These are phyloP conservation scores for Erinaceus europaeus DNA, from an alignment of 2,113 vertebrate species.

Conservation along the genomic window DNA sequence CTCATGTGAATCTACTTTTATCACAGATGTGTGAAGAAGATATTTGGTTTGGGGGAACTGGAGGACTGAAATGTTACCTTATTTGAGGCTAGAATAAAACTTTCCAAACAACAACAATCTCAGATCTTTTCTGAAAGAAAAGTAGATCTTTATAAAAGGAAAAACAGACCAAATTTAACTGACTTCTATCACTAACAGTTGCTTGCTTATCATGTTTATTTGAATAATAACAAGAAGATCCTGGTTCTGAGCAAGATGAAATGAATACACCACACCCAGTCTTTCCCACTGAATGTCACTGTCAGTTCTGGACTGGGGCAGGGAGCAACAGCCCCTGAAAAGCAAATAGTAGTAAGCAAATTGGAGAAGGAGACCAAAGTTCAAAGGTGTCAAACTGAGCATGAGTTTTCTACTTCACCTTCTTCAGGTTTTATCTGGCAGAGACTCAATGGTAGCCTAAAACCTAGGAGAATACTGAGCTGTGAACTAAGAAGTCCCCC, in stretches of 20 bases:
- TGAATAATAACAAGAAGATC: neutral
- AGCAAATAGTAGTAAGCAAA: neutral
- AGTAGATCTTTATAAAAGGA: neutral
- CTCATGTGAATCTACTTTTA: fast-evolving
- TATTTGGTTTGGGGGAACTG: neutral
- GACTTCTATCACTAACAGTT: neutral
- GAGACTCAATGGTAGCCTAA: neutral
- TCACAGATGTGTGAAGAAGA: neutral
- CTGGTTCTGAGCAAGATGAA: neutral
- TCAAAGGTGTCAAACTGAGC: neutral
- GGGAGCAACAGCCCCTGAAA: neutral
- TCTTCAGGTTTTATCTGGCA: neutral
- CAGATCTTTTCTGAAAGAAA: neutral
- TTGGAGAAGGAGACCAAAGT: neutral
- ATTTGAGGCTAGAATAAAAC: neutral
- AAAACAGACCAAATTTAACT: neutral
- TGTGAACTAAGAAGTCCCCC: neutral
- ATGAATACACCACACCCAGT: fast-evolving
- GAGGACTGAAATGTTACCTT: neutral
- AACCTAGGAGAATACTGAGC: neutral
- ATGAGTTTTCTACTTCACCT: neutral
- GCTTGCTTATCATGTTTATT: neutral
- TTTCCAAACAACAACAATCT: neutral
- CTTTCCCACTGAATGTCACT: neutral
- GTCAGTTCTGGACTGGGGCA: too few relatives aligned